phyloP scores from a whole-genome alignment of 2,888 invertebrate genomes.

The Drosophila parthenogenetica region DNA sequence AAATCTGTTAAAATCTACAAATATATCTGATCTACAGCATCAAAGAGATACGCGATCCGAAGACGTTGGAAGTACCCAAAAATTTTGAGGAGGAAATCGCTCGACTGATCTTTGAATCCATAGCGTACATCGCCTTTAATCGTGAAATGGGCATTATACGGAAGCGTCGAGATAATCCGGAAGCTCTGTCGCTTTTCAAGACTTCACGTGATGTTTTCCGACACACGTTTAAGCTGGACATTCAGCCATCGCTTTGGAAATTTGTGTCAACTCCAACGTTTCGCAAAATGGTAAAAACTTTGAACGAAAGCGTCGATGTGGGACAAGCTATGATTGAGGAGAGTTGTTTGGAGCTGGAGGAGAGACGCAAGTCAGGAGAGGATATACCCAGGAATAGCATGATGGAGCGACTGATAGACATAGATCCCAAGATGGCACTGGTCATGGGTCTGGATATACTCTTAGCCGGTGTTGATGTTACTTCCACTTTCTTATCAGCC shows the following conservation, averaged over 20 bases:
- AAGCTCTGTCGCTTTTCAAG: conserved; percentile 63
- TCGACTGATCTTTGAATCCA: conserved; percentile 87
- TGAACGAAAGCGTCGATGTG: conserved; percentile 66
- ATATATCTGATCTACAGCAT: conserved; percentile 72
- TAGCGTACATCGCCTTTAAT: conserved; percentile 84
- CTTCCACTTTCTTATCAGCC: conserved; percentile 84
- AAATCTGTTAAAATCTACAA: not conserved
- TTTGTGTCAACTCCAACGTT: conserved; percentile 76
- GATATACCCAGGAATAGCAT: conserved; percentile 83
- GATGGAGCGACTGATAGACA: conserved; percentile 86
- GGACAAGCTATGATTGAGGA: conserved; percentile 79
- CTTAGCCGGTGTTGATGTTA: conserved; percentile 88
- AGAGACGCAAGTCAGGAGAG: conserved; percentile 57
- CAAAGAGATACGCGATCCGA: conserved; percentile 62
- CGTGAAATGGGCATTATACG: conserved; percentile 77
- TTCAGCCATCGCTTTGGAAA: conserved; percentile 82
- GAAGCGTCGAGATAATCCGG: conserved; percentile 60
- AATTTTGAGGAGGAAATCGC: conserved; percentile 86
- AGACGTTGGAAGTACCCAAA: conserved; percentile 82
- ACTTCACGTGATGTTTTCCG: conserved; percentile 50
- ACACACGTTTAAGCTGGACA: conserved; percentile 67
- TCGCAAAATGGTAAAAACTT: conserved; percentile 63
- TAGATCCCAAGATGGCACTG: conserved; percentile 86
- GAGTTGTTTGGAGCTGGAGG: conserved; percentile 58
- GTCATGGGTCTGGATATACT: conserved; percentile 87